Conservation (phyloP, 2,797 vertebrate genomes). For the Nyctibius grandis region DNA sequence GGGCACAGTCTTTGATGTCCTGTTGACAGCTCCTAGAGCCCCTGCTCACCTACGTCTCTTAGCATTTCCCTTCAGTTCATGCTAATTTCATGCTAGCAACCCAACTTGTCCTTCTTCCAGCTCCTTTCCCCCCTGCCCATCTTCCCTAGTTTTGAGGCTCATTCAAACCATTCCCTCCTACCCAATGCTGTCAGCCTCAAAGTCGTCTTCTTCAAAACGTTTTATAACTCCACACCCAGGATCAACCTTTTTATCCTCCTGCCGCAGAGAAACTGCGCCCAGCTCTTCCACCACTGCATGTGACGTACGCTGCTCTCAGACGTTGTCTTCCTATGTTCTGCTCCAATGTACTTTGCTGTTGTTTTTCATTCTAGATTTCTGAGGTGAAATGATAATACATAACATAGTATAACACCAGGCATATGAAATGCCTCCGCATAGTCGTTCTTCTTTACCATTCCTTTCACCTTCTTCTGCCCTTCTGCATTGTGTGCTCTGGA, state of each 20-base stretch:
- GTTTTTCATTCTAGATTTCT: not conserved
- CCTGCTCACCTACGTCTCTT: not conserved
- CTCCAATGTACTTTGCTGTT: not conserved
- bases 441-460: not conserved
- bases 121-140: not conserved
- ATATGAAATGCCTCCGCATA: not conserved
- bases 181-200: not conserved
- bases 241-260: not conserved
- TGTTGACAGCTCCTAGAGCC: not conserved
- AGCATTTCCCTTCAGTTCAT: not conserved
- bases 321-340: rapidly evolving
- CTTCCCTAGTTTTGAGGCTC: not conserved
- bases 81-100: not conserved
- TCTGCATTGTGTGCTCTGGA: not conserved
- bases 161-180: not conserved
- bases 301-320: rapidly evolving
- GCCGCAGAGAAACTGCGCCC: not conserved
- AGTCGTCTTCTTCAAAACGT: not conserved
- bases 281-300: not conserved
- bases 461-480: not conserved
- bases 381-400: not conserved
- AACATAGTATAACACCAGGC: rapidly evolving
- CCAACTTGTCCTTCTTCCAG: not conserved
- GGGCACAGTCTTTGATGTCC: not conserved
- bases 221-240: not conserved